Conservation (phyloP, 2,888 invertebrate species). For the Callinectes sapidus region DNA sequence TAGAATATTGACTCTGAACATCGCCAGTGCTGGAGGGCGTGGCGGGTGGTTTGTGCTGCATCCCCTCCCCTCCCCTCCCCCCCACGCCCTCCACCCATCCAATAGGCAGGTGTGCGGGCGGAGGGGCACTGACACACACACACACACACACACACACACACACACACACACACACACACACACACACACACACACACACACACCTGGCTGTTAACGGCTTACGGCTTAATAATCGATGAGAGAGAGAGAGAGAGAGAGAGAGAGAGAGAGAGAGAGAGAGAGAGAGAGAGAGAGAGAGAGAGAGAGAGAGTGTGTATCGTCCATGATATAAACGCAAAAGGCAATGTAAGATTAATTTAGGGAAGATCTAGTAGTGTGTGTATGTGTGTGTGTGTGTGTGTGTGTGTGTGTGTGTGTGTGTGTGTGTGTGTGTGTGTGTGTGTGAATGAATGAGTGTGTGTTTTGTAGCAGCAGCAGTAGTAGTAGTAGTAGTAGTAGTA, state of each 20-base stretch:
- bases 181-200: background rate
- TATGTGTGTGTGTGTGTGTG: too few relatives aligned
- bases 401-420: too few relatives aligned
- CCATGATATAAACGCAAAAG: background rate
- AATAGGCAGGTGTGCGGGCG: background rate
- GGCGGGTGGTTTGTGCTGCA: background rate
- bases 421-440: too few relatives aligned
- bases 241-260: constrained; percentile 24
- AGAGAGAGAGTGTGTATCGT: background rate
- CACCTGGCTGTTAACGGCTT: constrained; percentile 10
- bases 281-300: background rate
- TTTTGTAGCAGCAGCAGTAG: too few relatives aligned
- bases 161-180: background rate
- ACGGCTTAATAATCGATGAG: constrained; percentile 6
- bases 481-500: too few relatives aligned
- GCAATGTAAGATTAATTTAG: background rate
- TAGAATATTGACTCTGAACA: background rate
- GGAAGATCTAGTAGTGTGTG: background rate
- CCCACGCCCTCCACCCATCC: background rate
- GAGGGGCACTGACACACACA: background rate
- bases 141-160: background rate
- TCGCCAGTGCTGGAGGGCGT: background rate
- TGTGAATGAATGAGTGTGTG: too few relatives aligned
- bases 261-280: constrained; percentile 31
- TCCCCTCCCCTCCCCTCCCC: background rate